Evolutionary conservation across 2,797 vertebrate genomes (phyloP).

Genomic region (Mormyrus proboscirostris): DNA sequence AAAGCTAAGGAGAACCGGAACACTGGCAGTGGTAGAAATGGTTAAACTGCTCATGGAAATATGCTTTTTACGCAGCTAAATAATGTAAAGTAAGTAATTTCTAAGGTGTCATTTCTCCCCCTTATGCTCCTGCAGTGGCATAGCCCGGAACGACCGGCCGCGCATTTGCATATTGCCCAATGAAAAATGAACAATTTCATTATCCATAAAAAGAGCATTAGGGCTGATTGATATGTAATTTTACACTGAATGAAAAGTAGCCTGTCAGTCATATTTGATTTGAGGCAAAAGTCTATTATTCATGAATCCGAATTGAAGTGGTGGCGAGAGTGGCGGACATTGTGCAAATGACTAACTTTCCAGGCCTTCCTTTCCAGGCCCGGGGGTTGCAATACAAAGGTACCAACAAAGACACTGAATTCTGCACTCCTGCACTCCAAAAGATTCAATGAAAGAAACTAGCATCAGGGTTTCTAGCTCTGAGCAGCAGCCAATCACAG

Average conservation of each 20-base stretch:
- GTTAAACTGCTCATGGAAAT: neutral
- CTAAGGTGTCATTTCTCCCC: neutral
- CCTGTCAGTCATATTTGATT: neutral
- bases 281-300: slow-evolving; percentile 9
- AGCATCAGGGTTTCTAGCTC: neutral
- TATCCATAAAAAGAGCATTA: slow-evolving; percentile 9
- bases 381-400: neutral
- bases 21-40: neutral
- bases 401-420: neutral
- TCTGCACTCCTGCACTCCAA: neutral
- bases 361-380: neutral
- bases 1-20: neutral
- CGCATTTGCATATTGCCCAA: neutral
- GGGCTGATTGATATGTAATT: slow-evolving; percentile 8
- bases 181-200: slow-evolving; percentile 3
- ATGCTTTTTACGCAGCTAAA: neutral
- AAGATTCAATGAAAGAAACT: neutral
- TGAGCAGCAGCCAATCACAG: neutral
- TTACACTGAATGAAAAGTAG: slow-evolving; percentile 1
- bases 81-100: neutral
- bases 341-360: neutral
- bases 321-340: neutral
- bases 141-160: neutral
- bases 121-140: neutral
- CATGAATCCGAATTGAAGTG: slow-evolving; percentile 2